Evolutionary conservation across 1,140 invertebrate species (phyloP).

Genomic region (Aphidius gifuensis): DNA sequence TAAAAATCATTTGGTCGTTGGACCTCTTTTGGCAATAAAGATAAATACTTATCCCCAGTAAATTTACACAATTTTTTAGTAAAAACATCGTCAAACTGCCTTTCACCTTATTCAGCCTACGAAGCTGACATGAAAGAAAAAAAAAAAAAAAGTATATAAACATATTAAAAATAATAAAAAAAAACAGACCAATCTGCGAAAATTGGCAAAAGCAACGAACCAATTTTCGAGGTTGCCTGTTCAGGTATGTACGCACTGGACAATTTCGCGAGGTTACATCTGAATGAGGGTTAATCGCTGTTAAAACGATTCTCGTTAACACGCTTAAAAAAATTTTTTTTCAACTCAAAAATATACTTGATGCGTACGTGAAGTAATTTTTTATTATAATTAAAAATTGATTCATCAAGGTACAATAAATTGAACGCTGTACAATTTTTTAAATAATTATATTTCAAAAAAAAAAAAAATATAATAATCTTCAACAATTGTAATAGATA

Average conservation of each 20-base stretch:
- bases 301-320: conserved; percentile 54
- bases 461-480: too few species aligned
- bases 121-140: neutral
- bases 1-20: conserved; percentile 34
- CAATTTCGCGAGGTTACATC: conserved; percentile 31
- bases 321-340: conserved; percentile 39
- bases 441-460: too few species aligned
- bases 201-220: conserved; percentile 52
- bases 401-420: too few species aligned
- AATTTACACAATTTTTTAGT: conserved; percentile 53
- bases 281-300: conserved; percentile 50
- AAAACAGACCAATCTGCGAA: conserved; percentile 46
- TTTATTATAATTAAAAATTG: neutral
- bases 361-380: neutral
- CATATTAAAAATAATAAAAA: conserved; percentile 11
- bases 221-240: conserved; percentile 48
- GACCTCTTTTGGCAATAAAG: conserved; percentile 40
- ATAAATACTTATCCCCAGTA: conserved; percentile 51
- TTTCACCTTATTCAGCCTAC: conserved; percentile 14
- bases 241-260: conserved; percentile 39
- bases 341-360: neutral
- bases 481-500: too few species aligned
- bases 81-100: conserved; percentile 33
- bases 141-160: neutral
- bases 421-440: too few species aligned